Base-by-base conservation (phyloP, 35 echinoderm and acorn worm genomes). In the Anneissia japonica region DNA sequence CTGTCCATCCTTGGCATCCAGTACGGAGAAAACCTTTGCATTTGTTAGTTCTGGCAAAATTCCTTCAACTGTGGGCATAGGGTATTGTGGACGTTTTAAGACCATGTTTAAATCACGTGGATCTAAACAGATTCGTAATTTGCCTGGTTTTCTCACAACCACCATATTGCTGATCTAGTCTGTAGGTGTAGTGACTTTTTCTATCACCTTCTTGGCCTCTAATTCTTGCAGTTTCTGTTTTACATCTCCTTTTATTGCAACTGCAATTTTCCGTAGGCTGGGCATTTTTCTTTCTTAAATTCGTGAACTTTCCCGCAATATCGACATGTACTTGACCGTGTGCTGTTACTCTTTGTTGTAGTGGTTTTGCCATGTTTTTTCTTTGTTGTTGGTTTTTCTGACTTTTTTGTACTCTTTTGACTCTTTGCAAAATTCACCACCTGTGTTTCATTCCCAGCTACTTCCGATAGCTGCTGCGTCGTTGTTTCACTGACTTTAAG, bases 21-120 rank as follows among this genome's bases (percentile, higher is more conserved):
- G 38, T 21, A 84, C 88, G 55, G 81, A 36, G 46, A 90, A 90
- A 3, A 90, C 23, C 73, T 90, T 90, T 6, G 88, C 88, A 34
- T 90, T 84, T 23, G 88, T 82, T 10, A 90, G 72, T 31, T 84
- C 36, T 0, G 84, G 90, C 34, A 91, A 56, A 74, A 82, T 33
- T 37, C 38, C 79, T 21, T 81, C 79, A 6, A 81, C 21, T 37
- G 87, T 89, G 73, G 87, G 87, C 23, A 89, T 73, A 37, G 38
- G 87, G 76, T 89, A 89, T 35, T 82, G 38, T 36, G 87, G 79
- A 35, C 87, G 38, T 35, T 82, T 82, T 19, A 89, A 35, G 19
- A 80, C 79, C 38, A 75, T 81, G 79, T 89, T 89, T 26, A 89
- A 46, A 51, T 88, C 86, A 64, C 72, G 73, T 33, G 83, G 83